phyloP scores from a whole-genome alignment of 1,140 invertebrate genomes.

The Acromyrmex echinatior region DNA sequence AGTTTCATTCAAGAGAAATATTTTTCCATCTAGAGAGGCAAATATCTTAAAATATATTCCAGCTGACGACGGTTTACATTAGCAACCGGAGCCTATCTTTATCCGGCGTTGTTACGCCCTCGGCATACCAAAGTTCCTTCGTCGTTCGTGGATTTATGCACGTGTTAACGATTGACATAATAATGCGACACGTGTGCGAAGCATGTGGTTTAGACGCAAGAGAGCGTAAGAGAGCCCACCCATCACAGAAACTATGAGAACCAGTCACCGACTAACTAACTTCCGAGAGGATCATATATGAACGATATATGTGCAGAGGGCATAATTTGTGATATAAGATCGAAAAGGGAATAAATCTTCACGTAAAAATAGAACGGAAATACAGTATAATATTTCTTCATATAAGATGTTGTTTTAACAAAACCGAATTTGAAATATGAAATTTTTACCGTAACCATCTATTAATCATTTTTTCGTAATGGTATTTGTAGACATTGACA shows the following conservation, averaged over 20 bases:
- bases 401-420: neutral
- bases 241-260: constrained; percentile 45
- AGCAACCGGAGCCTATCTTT: constrained; percentile 48
- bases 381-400: neutral
- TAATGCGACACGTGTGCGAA: constrained; percentile 76
- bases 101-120: constrained; percentile 29
- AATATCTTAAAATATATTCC: constrained; percentile 43
- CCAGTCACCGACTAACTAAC: constrained; percentile 15
- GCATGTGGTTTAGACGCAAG: constrained; percentile 58
- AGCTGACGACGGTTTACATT: constrained; percentile 41
- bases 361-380: neutral
- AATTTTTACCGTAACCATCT: neutral
- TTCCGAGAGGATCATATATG: constrained; percentile 35
- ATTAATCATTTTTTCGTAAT: neutral
- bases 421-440: neutral
- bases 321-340: neutral
- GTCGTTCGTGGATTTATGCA: constrained; percentile 69
- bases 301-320: neutral
- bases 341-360: neutral
- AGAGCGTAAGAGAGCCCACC: constrained; percentile 19
- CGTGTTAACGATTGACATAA: constrained; percentile 80
- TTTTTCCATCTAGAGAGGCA: constrained; percentile 1
- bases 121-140: constrained; percentile 43
- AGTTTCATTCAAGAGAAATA: constrained; percentile 6
- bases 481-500: neutral